Conservation (phyloP, 1,140 invertebrate species). For the Pectinophora gossypiella region DNA sequence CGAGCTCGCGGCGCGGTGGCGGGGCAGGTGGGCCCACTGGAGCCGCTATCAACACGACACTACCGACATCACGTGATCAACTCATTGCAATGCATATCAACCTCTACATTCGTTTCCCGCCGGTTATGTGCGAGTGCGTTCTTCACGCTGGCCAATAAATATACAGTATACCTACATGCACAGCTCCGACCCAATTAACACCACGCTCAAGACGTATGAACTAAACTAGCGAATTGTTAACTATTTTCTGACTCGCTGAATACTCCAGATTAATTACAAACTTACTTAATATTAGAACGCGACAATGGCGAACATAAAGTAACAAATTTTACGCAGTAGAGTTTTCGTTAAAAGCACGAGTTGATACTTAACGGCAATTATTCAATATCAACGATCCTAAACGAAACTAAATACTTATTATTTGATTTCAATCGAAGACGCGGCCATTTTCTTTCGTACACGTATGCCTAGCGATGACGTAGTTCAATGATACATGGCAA, state of each 20-base stretch:
- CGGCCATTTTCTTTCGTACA: slow-evolving; percentile 60
- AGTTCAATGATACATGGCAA: slow-evolving; percentile 52
- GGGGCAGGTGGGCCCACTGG: slow-evolving; percentile 41
- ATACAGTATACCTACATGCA: not conserved
- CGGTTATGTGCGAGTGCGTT: not conserved
- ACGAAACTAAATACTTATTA: too few relatives aligned
- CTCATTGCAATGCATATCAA: slow-evolving; percentile 18
- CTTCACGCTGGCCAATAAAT: not conserved
- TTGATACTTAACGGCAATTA: too few relatives aligned
- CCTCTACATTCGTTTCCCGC: not conserved
- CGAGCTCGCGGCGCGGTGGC: slow-evolving; percentile 22
- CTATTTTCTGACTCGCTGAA: too few relatives aligned
- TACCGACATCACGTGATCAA: slow-evolving; percentile 36
- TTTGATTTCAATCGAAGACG: slow-evolving; percentile 24
- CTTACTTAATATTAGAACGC: too few relatives aligned
- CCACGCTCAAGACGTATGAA: not conserved
- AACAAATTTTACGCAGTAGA: too few relatives aligned
- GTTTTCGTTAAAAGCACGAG: too few relatives aligned
- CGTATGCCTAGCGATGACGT: slow-evolving; percentile 53
- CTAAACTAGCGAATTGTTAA: too few relatives aligned
- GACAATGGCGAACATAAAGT: too few relatives aligned
- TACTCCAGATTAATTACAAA: too few relatives aligned
- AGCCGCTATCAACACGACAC: slow-evolving; percentile 28
- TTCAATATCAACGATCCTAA: too few relatives aligned
- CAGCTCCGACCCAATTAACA: not conserved